Conservation (phyloP, 1,140 invertebrate genomes). For the Anastatus disparis region DNA sequence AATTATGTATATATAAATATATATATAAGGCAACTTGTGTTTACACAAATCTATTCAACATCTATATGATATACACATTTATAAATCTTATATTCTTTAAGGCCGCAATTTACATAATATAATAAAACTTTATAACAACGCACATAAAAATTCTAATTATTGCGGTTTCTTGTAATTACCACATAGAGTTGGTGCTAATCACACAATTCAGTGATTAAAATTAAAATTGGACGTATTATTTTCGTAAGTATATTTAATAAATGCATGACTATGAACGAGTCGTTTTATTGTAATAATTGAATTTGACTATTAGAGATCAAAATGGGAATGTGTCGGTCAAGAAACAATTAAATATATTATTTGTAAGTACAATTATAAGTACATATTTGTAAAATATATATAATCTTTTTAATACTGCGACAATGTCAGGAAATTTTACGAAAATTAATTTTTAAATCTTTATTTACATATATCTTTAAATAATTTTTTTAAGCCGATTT, state of each 20-base stretch:
- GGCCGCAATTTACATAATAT: conserved; percentile 39
- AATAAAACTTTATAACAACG: conserved; percentile 17
- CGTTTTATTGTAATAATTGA: conserved; percentile 20
- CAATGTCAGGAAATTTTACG: conserved; percentile 17
- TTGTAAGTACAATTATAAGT: conserved; percentile 27
- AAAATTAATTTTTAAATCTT: conserved; percentile 18
- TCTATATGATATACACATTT: conserved; percentile 33
- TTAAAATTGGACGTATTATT: conserved; percentile 26
- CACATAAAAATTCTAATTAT: conserved; percentile 36
- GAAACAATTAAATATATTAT: conserved; percentile 22
- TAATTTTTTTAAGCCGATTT: conserved; percentile 26
- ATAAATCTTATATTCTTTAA: conserved; percentile 26
- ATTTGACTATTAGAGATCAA: conserved; percentile 36
- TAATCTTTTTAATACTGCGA: conserved; percentile 36
- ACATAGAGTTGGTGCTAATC: conserved; percentile 32
- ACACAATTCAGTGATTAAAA: conserved; percentile 33
- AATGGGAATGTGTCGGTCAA: conserved; percentile 31
- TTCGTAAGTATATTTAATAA: conserved; percentile 31
- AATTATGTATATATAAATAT: conserved; percentile 2
- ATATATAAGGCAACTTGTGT: conserved; percentile 32
- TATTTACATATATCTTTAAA: conserved; percentile 36
- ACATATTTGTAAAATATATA: conserved; percentile 13
- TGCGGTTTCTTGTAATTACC: conserved; percentile 25
- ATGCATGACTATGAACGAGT: conserved; percentile 39
- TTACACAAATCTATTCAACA: conserved; percentile 36